phyloP scores from a whole-genome alignment of 2,797 vertebrate genomes.

The Onychomys arenicola region DNA sequence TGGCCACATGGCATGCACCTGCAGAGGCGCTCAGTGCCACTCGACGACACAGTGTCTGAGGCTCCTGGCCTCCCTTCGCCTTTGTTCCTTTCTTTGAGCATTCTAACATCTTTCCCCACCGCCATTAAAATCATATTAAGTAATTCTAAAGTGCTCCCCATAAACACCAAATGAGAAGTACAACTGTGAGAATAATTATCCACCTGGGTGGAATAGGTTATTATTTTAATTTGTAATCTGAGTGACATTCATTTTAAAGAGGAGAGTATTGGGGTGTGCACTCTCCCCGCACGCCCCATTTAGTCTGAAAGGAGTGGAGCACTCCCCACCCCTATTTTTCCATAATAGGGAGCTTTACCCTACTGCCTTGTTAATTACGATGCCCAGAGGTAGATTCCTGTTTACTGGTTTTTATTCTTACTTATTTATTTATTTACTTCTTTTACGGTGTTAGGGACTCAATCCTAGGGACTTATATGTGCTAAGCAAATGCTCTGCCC shows the following conservation, averaged over 20 bases:
- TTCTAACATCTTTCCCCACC: slow-evolving; percentile 44
- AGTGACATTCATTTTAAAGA: slow-evolving; percentile 67
- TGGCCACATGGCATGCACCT: not conserved
- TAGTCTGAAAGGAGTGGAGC: not conserved
- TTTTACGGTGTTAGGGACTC: not conserved
- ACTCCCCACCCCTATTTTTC: not conserved
- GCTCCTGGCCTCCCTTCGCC: not conserved
- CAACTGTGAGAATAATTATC: slow-evolving; percentile 62
- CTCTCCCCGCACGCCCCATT: not conserved
- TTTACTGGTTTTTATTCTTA: slow-evolving; percentile 59
- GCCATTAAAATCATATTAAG: slow-evolving; percentile 71
- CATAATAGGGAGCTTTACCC: slow-evolving; percentile 45
- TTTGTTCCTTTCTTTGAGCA: slow-evolving; percentile 59
- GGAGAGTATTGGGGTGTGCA: slow-evolving; percentile 47
- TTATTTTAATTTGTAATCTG: slow-evolving; percentile 75
- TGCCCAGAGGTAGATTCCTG: slow-evolving; percentile 55
- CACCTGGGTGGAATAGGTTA: slow-evolving; percentile 59
- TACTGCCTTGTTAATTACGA: slow-evolving; percentile 60
- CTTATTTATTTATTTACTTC: slow-evolving; percentile 37
- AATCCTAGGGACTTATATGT: not conserved
- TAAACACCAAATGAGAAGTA: slow-evolving; percentile 69
- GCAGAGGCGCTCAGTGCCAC: not conserved
- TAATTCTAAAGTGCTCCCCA: slow-evolving; percentile 72
- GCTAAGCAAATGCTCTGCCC: not conserved
- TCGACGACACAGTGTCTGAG: not conserved